Evolutionary conservation across 2,113 vertebrate species (phyloP).

Genomic region (Grus americana): DNA sequence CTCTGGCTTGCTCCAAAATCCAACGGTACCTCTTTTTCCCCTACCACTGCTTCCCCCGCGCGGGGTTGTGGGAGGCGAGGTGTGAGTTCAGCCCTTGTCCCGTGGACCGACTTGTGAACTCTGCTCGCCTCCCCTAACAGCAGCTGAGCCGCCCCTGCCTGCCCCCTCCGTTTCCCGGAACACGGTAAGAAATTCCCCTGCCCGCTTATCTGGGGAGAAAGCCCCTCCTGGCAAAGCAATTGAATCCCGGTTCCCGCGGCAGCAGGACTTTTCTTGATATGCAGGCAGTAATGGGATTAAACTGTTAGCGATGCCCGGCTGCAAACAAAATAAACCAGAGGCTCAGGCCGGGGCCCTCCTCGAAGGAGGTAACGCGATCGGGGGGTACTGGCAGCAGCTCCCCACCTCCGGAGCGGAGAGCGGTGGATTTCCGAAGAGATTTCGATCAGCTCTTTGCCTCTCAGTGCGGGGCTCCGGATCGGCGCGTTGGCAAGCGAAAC

Average conservation of each 20-base stretch:
- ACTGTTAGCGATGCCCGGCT: background rate
- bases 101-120: rapidly evolving
- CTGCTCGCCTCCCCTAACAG: background rate
- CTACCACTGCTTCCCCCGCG: rapidly evolving
- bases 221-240: background rate
- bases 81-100: background rate
- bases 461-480: background rate
- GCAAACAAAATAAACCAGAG: background rate
- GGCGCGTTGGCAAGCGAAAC: rapidly evolving
- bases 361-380: background rate
- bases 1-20: rapidly evolving
- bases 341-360: background rate
- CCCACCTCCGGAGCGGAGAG: rapidly evolving
- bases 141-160: background rate
- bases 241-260: background rate
- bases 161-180: background rate
- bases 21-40: rapidly evolving
- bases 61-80: rapidly evolving
- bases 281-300: conserved; percentile 63
- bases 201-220: background rate
- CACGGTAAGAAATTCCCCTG: background rate
- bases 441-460: background rate
- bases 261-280: conserved; percentile 32
- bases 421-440: background rate
- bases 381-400: background rate